A percentile compares a stretch with the other conserved stretches of the same genome.
Evolutionary conservation across 2,113 vertebrate genomes (phyloP).

Genomic region (Stomatorhinus ivindoensis): DNA sequence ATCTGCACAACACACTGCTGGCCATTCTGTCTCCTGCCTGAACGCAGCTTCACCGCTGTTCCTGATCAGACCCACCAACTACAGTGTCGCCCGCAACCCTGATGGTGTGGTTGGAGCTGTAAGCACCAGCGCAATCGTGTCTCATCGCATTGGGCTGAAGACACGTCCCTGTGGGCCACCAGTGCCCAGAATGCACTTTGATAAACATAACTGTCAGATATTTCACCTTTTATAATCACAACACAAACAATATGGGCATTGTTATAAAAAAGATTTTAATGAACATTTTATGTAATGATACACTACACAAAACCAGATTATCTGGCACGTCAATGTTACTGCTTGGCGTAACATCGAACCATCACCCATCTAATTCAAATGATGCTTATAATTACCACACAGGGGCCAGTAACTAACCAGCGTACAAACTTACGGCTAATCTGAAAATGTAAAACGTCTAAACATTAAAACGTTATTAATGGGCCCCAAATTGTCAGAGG

Average conservation of each 20-base stretch:
- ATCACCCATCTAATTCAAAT: neutral
- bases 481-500: neutral
- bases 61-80: neutral
- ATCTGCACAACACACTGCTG: neutral
- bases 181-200: neutral
- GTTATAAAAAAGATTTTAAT: neutral
- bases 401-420: neutral
- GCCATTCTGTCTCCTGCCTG: neutral
- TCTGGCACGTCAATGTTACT: neutral
- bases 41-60: neutral
- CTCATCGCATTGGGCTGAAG: neutral
- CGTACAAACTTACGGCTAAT: neutral
- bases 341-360: neutral
- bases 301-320: neutral
- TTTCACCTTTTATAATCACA: neutral
- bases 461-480: neutral
- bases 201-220: neutral
- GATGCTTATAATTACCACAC: neutral
- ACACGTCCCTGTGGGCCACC: neutral
- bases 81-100: neutral
- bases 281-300: neutral
- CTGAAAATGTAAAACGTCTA: neutral
- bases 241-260: neutral
- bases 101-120: neutral
- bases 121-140: neutral